Percentiles rank a stretch among this genome's conserved stretches.
These are phyloP conservation scores for Trachelus iudaicus DNA, from an alignment of 2,888 invertebrate species.

Conservation along the genomic window DNA sequence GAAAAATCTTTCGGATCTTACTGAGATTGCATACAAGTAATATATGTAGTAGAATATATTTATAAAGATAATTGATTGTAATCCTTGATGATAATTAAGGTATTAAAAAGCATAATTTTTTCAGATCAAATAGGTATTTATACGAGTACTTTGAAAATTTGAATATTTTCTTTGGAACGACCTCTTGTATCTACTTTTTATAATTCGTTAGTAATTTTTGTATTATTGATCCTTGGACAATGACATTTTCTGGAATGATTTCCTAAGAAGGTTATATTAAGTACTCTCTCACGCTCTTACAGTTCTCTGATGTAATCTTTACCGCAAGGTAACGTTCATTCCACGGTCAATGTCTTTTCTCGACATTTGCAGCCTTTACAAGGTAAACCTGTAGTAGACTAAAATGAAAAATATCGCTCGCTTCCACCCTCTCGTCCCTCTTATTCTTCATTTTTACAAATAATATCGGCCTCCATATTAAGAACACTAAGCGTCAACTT, in stretches of 20 bases:
- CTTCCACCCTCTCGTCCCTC: neutral
- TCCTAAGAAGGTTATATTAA: neutral
- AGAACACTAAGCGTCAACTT: too few relatives aligned
- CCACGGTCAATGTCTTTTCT: constrained; percentile 10
- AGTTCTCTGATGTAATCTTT: constrained; percentile 9
- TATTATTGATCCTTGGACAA: neutral
- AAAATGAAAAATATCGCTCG: neutral
- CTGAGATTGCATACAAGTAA: neutral
- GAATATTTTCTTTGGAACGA: neutral
- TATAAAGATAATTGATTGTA: too few relatives aligned
- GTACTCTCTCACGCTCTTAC: neutral
- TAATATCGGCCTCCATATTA: too few relatives aligned
- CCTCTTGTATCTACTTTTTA: neutral
- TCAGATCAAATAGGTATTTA: neutral
- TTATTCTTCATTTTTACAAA: too few relatives aligned
- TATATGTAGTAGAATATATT: too few relatives aligned
- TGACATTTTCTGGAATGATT: neutral
- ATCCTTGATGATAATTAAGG: too few relatives aligned
- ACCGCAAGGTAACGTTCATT: neutral
- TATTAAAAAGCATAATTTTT: too few relatives aligned
- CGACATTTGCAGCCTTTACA: neutral
- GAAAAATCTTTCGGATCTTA: neutral
- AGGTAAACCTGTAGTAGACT: neutral
- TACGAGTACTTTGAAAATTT: neutral
- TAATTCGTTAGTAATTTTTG: neutral